Percentiles rank a stretch among this genome's conserved stretches.
Conservation (phyloP, 2,113 vertebrate species). For the Isichthys henryi region DNA sequence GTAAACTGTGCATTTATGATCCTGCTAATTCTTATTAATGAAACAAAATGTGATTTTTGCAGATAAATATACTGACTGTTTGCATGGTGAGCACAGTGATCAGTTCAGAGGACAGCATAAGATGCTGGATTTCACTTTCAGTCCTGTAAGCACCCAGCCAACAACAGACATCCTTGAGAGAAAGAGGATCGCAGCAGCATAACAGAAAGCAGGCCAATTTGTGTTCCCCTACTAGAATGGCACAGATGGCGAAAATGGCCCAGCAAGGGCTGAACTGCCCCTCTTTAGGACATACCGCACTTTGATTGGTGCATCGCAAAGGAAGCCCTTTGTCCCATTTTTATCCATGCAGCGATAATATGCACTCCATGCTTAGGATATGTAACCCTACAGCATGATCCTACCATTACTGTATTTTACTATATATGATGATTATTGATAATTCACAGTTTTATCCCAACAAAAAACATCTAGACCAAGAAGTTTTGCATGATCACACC, state of each 20-base stretch:
- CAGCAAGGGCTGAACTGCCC: background rate
- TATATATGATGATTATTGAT: background rate
- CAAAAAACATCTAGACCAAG: background rate
- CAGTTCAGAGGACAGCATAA: background rate
- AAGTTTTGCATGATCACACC: background rate
- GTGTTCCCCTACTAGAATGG: background rate
- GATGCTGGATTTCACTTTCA: background rate
- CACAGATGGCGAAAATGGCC: background rate
- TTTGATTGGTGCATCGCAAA: background rate
- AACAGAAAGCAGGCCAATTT: background rate
- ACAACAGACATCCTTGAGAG: background rate
- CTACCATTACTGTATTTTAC: background rate
- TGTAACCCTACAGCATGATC: background rate
- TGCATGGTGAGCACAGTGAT: background rate
- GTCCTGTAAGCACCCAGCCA: background rate
- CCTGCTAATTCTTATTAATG: background rate
- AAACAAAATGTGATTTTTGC: background rate
- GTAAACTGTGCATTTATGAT: background rate
- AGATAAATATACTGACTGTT: background rate
- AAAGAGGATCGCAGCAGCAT: background rate
- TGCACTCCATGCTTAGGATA: background rate
- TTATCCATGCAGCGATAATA: background rate
- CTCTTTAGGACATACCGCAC: background rate
- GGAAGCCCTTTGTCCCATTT: background rate
- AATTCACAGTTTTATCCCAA: background rate